A percentile compares a stretch with the other conserved stretches of the same genome.
Conservation (phyloP, 1,140 invertebrate genomes). For the Ptiloglossa arizonensis region DNA sequence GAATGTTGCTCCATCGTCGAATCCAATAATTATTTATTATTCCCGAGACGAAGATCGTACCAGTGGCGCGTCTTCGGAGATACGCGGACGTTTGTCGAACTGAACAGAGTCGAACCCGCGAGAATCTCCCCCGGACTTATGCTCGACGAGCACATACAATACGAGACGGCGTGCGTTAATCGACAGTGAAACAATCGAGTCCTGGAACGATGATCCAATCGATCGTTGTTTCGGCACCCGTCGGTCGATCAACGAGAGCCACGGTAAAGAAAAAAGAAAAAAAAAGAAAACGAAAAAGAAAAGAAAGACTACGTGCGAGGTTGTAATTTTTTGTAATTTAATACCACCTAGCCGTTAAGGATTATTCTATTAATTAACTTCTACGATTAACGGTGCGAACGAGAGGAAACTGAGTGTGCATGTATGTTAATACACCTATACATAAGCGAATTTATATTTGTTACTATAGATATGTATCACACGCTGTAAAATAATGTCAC, state of each 20-base stretch:
- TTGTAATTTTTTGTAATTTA: conserved; percentile 75
- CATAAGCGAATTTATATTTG: conserved; percentile 72
- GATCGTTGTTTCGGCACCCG: conserved; percentile 71
- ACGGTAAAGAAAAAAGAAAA: too few relatives aligned
- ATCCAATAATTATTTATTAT: conserved; percentile 56
- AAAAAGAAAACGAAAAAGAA: background rate
- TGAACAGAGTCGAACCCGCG: conserved; percentile 7
- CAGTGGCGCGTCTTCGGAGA: conserved; percentile 10
- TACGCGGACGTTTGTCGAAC: background rate
- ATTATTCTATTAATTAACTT: conserved; percentile 51
- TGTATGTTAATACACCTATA: conserved; percentile 69
- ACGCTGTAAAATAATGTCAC: conserved; percentile 64
- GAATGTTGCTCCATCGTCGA: conserved; percentile 41
- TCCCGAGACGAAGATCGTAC: conserved; percentile 24
- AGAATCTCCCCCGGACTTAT: conserved; percentile 10
- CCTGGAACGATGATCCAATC: conserved; percentile 73
- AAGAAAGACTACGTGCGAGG: conserved; percentile 34
- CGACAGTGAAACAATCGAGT: conserved; percentile 58
- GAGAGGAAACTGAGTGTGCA: conserved; percentile 62
- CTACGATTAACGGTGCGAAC: conserved; percentile 64
- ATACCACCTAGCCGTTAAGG: conserved; percentile 60
- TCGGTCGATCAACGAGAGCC: conserved; percentile 21
- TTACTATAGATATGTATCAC: conserved; percentile 76
- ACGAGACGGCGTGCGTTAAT: conserved; percentile 30
- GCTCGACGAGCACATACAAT: background rate